Percentiles rank a stretch among this genome's conserved stretches.
Conservation (phyloP, 2,888 invertebrate genomes). For the Ectemnius cavifrons region DNA sequence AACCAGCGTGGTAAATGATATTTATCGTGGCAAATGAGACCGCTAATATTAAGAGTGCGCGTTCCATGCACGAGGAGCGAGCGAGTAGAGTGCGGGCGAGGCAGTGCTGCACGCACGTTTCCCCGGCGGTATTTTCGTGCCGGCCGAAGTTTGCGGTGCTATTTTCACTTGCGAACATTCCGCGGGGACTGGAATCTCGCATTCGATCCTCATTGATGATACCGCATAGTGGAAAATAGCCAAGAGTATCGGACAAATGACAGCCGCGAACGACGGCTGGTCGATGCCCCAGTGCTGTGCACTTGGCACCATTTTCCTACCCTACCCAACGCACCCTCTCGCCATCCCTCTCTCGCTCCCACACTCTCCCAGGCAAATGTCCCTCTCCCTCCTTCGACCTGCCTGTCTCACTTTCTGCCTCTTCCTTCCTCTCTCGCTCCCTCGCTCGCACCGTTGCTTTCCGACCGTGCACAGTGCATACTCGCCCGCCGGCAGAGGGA, state of each 20-base stretch:
- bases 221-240: conserved; percentile 45
- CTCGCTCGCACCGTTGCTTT: no score
- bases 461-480: no score
- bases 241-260: conserved; percentile 56
- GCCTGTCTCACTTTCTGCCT: conserved; percentile 33
- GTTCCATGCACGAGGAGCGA: no score
- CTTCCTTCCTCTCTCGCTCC: conserved; percentile 15
- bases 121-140: conserved; percentile 12
- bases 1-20: not conserved
- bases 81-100: not conserved
- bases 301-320: conserved; percentile 72
- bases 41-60: no score
- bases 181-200: not conserved
- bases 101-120: conserved; percentile 4
- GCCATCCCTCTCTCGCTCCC: conserved; percentile 22
- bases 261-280: conserved; percentile 57
- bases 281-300: conserved; percentile 72
- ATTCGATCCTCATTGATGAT: conserved; percentile 5
- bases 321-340: conserved; percentile 50
- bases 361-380: conserved; percentile 10
- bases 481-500: conserved; percentile 13
- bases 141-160: conserved; percentile 3
- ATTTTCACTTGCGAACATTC: conserved; percentile 11
- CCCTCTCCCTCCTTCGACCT: conserved; percentile 20
- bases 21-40: not conserved